These are phyloP conservation scores for Tamias sibiricus DNA, from an alignment of 2,113 vertebrate species.

Conservation along the genomic window DNA sequence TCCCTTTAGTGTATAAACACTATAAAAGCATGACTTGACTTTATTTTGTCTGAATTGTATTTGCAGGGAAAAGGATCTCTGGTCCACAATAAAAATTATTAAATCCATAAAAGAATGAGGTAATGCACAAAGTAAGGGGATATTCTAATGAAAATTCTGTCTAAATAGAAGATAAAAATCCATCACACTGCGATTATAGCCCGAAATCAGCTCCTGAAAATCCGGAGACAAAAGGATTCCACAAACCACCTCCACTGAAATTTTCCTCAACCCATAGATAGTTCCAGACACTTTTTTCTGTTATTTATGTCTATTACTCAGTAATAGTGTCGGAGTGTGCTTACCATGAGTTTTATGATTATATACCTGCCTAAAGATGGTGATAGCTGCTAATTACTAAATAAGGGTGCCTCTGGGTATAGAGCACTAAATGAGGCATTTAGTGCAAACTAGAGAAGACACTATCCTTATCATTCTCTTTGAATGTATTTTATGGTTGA, in stretches of 20 bases:
- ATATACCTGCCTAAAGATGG: background rate
- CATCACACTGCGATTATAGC: background rate
- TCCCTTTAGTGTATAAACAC: background rate
- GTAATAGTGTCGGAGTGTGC: background rate
- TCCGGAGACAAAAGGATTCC: background rate
- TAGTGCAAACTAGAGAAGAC: conserved; percentile 24
- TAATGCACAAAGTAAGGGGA: background rate
- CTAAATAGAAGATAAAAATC: background rate
- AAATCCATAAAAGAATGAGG: background rate
- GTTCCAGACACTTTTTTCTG: background rate
- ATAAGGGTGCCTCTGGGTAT: background rate
- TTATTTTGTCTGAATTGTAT: background rate
- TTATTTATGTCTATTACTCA: background rate
- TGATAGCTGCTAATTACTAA: conserved; percentile 18
- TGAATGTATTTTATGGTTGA: conserved; percentile 55
- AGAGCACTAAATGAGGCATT: conserved; percentile 55
- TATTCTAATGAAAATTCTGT: background rate
- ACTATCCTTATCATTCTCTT: background rate
- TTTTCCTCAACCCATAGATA: background rate
- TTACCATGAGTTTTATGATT: background rate
- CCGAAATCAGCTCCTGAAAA: background rate
- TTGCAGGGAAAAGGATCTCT: background rate
- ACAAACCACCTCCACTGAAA: background rate
- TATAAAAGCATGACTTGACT: background rate
- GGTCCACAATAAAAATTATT: background rate